Conservation (phyloP, 1,140 invertebrate genomes). For the Cecropterus lyciades region DNA sequence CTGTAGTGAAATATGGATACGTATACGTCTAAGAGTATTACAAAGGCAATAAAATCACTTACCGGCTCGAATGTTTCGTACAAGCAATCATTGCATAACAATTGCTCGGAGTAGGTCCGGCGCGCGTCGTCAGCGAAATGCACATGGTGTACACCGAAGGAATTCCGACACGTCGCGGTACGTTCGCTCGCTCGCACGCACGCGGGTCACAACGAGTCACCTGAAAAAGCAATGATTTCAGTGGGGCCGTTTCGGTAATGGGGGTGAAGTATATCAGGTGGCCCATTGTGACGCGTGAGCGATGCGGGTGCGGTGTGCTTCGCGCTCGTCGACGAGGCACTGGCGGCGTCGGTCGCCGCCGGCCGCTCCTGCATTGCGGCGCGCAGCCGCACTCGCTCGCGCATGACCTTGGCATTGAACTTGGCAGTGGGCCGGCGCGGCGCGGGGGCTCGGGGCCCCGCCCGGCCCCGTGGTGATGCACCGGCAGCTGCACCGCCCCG, state of each 20-base stretch:
- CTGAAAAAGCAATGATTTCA: slow-evolving; percentile 39
- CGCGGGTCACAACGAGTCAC: slow-evolving; percentile 27
- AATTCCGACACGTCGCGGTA: slow-evolving; percentile 46
- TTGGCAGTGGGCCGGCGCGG: slow-evolving; percentile 79
- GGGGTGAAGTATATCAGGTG: slow-evolving; percentile 14
- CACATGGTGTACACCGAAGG: slow-evolving; percentile 52
- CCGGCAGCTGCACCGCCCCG: slow-evolving; percentile 73
- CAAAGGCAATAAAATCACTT: slow-evolving; percentile 43
- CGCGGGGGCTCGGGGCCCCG: slow-evolving; percentile 44
- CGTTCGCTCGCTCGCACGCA: slow-evolving; percentile 36
- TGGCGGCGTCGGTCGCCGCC: slow-evolving; percentile 70
- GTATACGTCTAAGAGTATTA: slow-evolving; percentile 7
- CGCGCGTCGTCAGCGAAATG: slow-evolving; percentile 47
- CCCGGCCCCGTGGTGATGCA: slow-evolving; percentile 60
- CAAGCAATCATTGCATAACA: slow-evolving; percentile 68
- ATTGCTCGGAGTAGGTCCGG: slow-evolving; percentile 44
- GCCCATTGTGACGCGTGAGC: slow-evolving; percentile 34
- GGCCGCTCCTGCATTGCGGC: slow-evolving; percentile 84
- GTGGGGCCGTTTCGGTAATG: slow-evolving; percentile 1
- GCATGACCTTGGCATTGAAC: slow-evolving; percentile 86
- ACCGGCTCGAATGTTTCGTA: slow-evolving; percentile 54
- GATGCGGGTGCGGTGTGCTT: slow-evolving; percentile 62
- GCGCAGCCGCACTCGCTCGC: slow-evolving; percentile 82
- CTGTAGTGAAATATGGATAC: slow-evolving; percentile 15
- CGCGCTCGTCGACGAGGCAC: slow-evolving; percentile 69